Evolutionary conservation across 92 coral and sea anemone species (phyloP).

Genomic region (Epizoanthus fatuus): DNA sequence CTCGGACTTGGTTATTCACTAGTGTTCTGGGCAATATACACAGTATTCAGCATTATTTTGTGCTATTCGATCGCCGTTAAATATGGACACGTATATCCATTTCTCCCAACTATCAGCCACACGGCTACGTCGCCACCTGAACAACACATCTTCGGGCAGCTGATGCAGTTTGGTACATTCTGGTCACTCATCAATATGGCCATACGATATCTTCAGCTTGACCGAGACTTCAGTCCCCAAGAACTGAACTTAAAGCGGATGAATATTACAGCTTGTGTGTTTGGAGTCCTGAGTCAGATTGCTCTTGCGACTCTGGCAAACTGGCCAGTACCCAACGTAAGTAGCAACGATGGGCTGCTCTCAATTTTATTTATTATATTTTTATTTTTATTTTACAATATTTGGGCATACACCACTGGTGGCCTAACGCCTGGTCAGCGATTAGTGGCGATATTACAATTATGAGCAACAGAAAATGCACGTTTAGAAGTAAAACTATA

Average conservation of each 20-base stretch:
- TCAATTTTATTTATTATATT: too few relatives aligned
- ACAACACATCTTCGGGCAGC: slow-evolving; percentile 47
- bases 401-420: too few relatives aligned
- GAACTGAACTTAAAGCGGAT: slow-evolving; percentile 21
- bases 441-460: too few relatives aligned
- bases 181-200: slow-evolving; percentile 36
- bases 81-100: slow-evolving; percentile 48
- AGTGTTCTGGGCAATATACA: slow-evolving; percentile 52
- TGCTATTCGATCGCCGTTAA: slow-evolving; percentile 49
- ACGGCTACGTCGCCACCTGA: slow-evolving; percentile 53
- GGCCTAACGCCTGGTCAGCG: too few relatives aligned
- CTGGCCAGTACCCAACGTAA: slow-evolving; percentile 55
- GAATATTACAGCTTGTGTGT: slow-evolving; percentile 20
- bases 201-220: slow-evolving; percentile 43
- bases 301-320: slow-evolving; percentile 37
- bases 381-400: too few relatives aligned
- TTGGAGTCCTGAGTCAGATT: slow-evolving; percentile 12
- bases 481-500: too few relatives aligned
- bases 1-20: slow-evolving; percentile 54
- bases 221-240: slow-evolving; percentile 4
- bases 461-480: too few relatives aligned
- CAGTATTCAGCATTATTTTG: slow-evolving; percentile 22
- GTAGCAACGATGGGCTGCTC: background rate
- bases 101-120: slow-evolving; percentile 65
- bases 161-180: slow-evolving; percentile 38